A percentile compares a stretch with the other conserved stretches of the same genome.
phyloP scores from a whole-genome alignment of 2,888 invertebrate species.

The Watsonalla cultraria region DNA sequence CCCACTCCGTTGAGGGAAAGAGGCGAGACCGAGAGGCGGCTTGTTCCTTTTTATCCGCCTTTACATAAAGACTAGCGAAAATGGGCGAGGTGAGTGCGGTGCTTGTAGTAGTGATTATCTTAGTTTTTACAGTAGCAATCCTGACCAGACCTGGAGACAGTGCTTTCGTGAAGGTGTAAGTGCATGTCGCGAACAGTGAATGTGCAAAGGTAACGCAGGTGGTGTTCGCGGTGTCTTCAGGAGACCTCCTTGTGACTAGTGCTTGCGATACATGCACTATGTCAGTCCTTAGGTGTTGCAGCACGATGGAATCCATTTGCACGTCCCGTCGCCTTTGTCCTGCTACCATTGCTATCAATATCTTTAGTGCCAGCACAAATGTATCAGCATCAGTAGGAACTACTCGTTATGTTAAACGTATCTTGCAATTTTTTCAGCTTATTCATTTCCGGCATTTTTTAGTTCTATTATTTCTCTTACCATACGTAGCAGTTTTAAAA shows the following conservation, averaged over 20 bases:
- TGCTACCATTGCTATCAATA: conserved; percentile 21
- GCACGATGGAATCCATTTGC: conserved; percentile 38
- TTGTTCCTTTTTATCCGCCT: conserved; percentile 72
- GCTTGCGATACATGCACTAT: conserved; percentile 40
- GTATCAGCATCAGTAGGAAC: not conserved
- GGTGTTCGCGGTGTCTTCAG: conserved; percentile 17
- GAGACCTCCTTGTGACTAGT: conserved; percentile 39
- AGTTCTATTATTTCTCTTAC: conserved; percentile 1
- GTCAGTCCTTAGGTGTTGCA: conserved; percentile 24
- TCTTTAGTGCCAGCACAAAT: conserved; percentile 7
- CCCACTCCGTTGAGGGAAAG: conserved; percentile 69
- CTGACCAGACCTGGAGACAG: conserved; percentile 37
- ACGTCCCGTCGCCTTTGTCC: conserved; percentile 53
- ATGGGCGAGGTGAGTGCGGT: conserved; percentile 78
- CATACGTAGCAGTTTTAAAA: not conserved
- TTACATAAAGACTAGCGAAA: conserved; percentile 74
- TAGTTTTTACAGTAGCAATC: conserved; percentile 56
- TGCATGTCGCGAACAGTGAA: conserved; percentile 64
- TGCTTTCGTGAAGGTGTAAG: conserved; percentile 67
- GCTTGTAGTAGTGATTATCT: conserved; percentile 71
- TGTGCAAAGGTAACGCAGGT: conserved; percentile 43
- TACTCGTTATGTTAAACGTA: not conserved
- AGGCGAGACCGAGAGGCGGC: conserved; percentile 72
- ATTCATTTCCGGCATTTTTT: conserved; percentile 4
- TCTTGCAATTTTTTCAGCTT: conserved; percentile 6